These are phyloP conservation scores for Caenorhabditis uteleia DNA, from an alignment of 2,888 invertebrate species.

Conservation along the genomic window DNA sequence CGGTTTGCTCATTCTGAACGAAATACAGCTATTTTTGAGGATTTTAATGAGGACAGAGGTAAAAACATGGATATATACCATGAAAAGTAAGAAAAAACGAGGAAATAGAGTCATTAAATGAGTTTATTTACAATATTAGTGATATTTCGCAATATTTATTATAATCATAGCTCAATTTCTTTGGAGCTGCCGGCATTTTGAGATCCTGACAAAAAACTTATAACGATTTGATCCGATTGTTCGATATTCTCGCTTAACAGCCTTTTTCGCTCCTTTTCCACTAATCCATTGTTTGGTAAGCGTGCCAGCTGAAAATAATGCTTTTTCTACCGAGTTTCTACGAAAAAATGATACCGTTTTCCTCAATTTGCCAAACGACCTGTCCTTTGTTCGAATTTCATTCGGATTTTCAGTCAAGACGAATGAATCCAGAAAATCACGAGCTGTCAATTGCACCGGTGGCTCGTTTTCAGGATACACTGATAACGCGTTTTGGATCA, in stretches of 20 bases:
- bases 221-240: too few species aligned
- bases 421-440: not conserved
- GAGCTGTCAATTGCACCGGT: conserved; percentile 9
- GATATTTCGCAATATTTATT: not conserved
- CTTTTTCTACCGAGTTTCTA: too few species aligned
- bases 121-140: not conserved
- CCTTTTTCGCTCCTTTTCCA: not conserved
- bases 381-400: not conserved
- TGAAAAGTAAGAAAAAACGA: not conserved
- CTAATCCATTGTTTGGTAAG: not conserved
- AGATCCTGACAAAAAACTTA: too few species aligned
- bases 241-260: too few species aligned
- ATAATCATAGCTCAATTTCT: not conserved
- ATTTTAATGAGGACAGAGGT: not conserved
- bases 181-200: too few species aligned
- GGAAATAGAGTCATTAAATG: not conserved
- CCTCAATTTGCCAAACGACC: not conserved
- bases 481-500: conserved; percentile 9
- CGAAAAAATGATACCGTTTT: not conserved
- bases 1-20: too few species aligned
- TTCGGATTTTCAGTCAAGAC: not conserved
- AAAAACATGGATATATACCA: not conserved
- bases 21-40: too few species aligned
- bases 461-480: conserved; percentile 2
- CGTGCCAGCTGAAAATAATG: too few species aligned